Conservation (phyloP, 2,797 vertebrate species). For the Dipus sagitta region DNA sequence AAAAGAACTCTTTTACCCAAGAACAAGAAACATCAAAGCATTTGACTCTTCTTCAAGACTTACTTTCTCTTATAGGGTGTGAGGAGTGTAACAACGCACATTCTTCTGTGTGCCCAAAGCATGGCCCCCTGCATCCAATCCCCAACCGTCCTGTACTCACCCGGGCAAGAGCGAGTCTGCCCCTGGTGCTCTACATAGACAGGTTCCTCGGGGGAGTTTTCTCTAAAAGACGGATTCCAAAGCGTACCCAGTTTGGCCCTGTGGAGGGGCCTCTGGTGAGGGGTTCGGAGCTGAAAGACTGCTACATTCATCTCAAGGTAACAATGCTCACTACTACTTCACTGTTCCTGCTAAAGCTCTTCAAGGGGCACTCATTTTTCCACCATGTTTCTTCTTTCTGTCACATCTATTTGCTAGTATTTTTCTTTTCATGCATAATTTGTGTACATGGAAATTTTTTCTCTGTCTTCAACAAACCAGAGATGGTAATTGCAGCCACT, state of each 20-base stretch:
- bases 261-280: constrained; percentile 95
- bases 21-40: neutral
- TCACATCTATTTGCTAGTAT: neutral
- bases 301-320: constrained; percentile 97
- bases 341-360: neutral
- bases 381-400: neutral
- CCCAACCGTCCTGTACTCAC: constrained; percentile 96
- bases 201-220: constrained; percentile 96
- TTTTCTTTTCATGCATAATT: constrained; percentile 26
- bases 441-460: constrained; percentile 17
- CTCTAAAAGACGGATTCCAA: constrained; percentile 97
- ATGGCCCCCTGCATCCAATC: constrained; percentile 96
- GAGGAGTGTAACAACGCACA: constrained; percentile 97
- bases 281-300: constrained; percentile 93
- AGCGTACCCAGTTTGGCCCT: constrained; percentile 97
- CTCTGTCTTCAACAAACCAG: neutral
- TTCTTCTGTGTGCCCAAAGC: constrained; percentile 94
- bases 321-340: neutral
- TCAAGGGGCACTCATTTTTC: neutral
- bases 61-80: constrained; percentile 92
- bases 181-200: constrained; percentile 96
- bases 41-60: constrained; percentile 28
- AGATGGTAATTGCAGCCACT: neutral
- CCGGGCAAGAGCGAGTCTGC: constrained; percentile 95
- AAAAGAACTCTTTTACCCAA: neutral